A percentile compares a stretch with the other conserved stretches of the same genome.
phyloP scores from a whole-genome alignment of 2,888 invertebrate species.

The Leptopilina myrica region DNA sequence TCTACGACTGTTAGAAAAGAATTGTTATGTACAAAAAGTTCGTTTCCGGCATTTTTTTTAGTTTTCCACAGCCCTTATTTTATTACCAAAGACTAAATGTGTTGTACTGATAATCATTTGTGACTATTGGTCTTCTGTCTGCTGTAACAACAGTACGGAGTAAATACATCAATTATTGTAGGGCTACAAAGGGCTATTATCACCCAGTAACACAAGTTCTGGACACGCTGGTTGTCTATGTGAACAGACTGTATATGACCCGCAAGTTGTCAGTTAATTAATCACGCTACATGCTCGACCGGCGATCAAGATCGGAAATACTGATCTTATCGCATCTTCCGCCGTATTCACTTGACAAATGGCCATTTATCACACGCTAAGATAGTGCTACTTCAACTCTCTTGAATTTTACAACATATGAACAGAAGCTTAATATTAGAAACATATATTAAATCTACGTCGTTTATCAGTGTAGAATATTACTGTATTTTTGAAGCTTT shows the following conservation, averaged over 20 bases:
- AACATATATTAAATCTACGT: not conserved
- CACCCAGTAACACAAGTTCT: conserved; percentile 26
- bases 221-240: conserved; percentile 1
- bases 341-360: conserved; percentile 36
- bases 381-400: not conserved
- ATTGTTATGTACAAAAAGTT: too few species aligned
- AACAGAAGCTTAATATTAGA: not conserved
- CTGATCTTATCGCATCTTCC: conserved; percentile 36
- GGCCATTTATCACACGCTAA: conserved; percentile 30
- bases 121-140: too few species aligned
- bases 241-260: conserved; percentile 8
- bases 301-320: conserved; percentile 17
- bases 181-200: conserved; percentile 22
- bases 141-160: too few species aligned
- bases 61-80: too few species aligned
- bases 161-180: conserved; percentile 20
- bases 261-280: conserved; percentile 29
- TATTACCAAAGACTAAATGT: too few species aligned
- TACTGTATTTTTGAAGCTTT: not conserved
- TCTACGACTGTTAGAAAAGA: too few species aligned
- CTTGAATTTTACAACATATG: not conserved
- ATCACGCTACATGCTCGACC: conserved; percentile 16
- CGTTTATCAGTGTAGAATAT: not conserved
- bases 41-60: too few species aligned
- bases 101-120: too few species aligned